phyloP scores from a whole-genome alignment of 2,888 invertebrate genomes.

The Lasius platythorax region DNA sequence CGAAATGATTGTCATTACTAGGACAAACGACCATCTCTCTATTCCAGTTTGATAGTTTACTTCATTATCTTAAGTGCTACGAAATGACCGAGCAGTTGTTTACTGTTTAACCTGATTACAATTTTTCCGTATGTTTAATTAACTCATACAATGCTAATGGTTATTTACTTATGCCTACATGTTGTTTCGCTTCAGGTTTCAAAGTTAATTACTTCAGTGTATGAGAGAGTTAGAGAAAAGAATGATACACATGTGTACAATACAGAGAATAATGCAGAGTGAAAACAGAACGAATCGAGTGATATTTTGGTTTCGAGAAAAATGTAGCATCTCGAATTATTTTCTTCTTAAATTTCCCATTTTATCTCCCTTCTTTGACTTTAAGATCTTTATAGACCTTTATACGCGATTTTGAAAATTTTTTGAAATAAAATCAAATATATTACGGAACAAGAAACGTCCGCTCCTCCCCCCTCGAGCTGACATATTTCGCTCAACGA shows the following conservation, averaged over 20 bases:
- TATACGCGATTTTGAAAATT: background rate
- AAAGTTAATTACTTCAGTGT: constrained; percentile 2
- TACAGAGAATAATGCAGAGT: background rate
- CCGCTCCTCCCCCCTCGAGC: background rate
- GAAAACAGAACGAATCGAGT: background rate
- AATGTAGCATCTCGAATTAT: background rate
- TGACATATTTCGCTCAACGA: background rate
- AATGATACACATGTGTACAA: background rate
- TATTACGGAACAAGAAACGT: background rate
- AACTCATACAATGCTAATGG: constrained; percentile 15
- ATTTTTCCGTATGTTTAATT: constrained; percentile 19
- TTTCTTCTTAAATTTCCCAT: background rate
- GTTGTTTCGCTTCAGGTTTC: background rate
- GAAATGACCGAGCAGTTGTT: constrained; percentile 18
- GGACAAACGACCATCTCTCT: background rate
- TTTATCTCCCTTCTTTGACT: background rate
- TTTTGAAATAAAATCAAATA: background rate
- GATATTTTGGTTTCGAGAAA: background rate
- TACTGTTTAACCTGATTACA: constrained; percentile 25
- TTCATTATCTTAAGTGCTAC: constrained; percentile 31
- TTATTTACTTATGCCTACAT: constrained; percentile 10
- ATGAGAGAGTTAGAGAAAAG: background rate
- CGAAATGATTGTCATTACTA: background rate
- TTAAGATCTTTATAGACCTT: constrained; percentile 4
- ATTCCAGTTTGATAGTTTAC: constrained; percentile 17